These are phyloP conservation scores for Muscicapa striata DNA, from an alignment of 2,797 vertebrate species.

Conservation along the genomic window DNA sequence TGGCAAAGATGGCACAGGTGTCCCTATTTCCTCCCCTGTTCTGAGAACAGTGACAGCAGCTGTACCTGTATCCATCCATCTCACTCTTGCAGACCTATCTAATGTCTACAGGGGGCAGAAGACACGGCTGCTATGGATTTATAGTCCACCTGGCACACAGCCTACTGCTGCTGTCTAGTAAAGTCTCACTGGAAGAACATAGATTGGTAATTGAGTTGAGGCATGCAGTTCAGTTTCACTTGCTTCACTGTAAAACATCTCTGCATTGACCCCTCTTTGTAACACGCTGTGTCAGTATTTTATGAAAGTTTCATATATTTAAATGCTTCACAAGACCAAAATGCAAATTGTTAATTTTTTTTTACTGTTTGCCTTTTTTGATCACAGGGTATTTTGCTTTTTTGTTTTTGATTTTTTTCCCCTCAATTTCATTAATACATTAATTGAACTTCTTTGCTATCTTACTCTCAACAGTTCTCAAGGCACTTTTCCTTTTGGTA, in stretches of 20 bases:
- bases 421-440: neutral
- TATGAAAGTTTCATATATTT: neutral
- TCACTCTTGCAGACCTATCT: neutral
- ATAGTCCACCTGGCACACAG: no score
- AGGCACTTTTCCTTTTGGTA: neutral
- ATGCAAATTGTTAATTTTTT: neutral
- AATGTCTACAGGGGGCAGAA: neutral
- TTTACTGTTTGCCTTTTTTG: neutral
- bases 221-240: neutral
- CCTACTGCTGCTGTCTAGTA: neutral
- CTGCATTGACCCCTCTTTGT: neutral
- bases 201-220: neutral
- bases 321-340: neutral
- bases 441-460: neutral
- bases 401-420: neutral
- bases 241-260: neutral
- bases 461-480: neutral
- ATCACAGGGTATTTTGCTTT: neutral
- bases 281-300: rapidly evolving
- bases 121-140: neutral
- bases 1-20: neutral
- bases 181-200: neutral
- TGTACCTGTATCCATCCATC: neutral
- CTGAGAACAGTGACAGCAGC: neutral
- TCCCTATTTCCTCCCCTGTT: neutral